phyloP scores from a whole-genome alignment of 2,113 vertebrate species.

The Gasterosteus aculeatus region DNA sequence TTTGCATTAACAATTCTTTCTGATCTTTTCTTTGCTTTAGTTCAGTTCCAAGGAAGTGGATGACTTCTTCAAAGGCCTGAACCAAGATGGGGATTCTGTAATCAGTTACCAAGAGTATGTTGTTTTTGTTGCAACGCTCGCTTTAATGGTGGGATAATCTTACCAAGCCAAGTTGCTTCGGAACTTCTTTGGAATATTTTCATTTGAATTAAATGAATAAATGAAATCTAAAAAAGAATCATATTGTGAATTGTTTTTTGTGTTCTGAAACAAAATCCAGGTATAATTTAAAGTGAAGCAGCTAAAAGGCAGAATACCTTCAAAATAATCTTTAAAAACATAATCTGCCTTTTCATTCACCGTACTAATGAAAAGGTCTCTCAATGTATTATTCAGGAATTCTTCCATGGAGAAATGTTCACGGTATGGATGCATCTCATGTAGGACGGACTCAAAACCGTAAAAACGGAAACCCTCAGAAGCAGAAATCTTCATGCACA shows the following conservation, averaged over 20 bases:
- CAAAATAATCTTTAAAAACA: neutral
- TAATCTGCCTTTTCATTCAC: neutral
- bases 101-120: constrained; percentile 68
- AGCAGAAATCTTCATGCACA: neutral
- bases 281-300: neutral
- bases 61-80: constrained; percentile 54
- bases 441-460: neutral
- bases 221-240: neutral
- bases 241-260: neutral
- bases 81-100: constrained; percentile 31
- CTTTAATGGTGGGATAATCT: too few relatives aligned
- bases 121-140: constrained; percentile 24
- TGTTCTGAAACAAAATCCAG: neutral
- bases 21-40: constrained; percentile 16
- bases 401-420: neutral
- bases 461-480: neutral
- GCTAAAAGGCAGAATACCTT: neutral
- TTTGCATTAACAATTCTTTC: neutral
- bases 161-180: neutral
- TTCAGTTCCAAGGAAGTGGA: accelerated
- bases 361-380: neutral
- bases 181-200: too few relatives aligned
- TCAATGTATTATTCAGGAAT: neutral
- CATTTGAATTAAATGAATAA: neutral
- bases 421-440: neutral